phyloP scores from a whole-genome alignment of 2,888 invertebrate genomes.

The Calameuta filiformis region DNA sequence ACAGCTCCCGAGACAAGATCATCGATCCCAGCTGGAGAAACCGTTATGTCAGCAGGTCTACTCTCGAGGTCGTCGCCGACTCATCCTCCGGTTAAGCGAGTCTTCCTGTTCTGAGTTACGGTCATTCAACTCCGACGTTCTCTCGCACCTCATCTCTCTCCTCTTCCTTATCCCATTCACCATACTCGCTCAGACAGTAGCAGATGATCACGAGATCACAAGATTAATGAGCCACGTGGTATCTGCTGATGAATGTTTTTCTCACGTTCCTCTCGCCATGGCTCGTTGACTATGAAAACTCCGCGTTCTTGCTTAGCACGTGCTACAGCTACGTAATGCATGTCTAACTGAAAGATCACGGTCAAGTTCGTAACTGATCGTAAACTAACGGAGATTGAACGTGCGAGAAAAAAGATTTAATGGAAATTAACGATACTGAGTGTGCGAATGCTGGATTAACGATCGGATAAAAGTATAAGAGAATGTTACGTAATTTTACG shows the following conservation, averaged over 20 bases:
- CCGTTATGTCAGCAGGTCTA: conserved; percentile 26
- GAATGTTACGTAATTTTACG: no score
- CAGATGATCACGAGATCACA: neutral
- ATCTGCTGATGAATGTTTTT: neutral
- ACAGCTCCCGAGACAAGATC: neutral
- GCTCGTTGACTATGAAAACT: neutral
- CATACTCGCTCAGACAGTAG: no score
- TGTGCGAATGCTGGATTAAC: no score
- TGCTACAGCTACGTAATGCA: neutral
- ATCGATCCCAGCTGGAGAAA: conserved; percentile 1
- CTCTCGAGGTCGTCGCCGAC: conserved; percentile 36
- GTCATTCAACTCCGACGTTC: neutral
- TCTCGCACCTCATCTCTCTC: no score
- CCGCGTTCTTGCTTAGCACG: neutral
- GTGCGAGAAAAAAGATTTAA: no score
- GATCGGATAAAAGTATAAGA: no score
- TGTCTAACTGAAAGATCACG: neutral
- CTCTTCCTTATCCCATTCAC: no score
- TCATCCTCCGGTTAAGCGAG: conserved; percentile 27
- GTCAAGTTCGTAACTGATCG: neutral
- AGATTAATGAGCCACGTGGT: neutral
- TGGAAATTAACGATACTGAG: no score
- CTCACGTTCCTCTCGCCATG: neutral
- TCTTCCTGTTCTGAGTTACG: conserved; percentile 7
- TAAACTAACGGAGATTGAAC: no score